These are phyloP conservation scores for Allophyes oxyacanthae DNA, from an alignment of 2,888 invertebrate genomes.

Conservation along the genomic window DNA sequence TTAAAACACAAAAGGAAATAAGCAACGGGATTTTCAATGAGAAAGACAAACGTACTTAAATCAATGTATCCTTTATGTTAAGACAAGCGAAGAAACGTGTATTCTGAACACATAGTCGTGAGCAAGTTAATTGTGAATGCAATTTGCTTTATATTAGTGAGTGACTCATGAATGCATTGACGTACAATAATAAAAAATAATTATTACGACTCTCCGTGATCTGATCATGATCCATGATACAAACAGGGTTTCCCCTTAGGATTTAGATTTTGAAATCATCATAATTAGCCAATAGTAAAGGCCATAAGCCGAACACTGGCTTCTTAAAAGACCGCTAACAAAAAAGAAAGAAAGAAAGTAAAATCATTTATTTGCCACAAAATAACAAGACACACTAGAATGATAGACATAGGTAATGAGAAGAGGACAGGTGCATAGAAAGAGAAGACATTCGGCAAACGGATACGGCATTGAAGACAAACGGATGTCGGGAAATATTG, in stretches of 20 bases:
- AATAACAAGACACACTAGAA: no score
- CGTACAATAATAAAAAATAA: conserved; percentile 4
- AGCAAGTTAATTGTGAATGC: conserved; percentile 14
- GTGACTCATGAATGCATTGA: conserved; percentile 14
- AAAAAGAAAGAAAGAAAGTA: no score
- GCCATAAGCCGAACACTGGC: no score
- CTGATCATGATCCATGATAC: neutral
- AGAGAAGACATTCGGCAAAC: no score
- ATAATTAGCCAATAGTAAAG: no score
- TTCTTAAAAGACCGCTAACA: no score
- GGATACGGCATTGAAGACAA: no score
- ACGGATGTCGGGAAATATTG: no score
- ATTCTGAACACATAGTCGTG: conserved; percentile 8
- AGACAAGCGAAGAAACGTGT: conserved; percentile 4
- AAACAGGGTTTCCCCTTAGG: conserved; percentile 4
- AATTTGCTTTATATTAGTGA: conserved; percentile 26
- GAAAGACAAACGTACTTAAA: conserved; percentile 5
- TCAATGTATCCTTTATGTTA: conserved; percentile 3
- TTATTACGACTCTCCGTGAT: conserved; percentile 12
- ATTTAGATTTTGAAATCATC: no score
- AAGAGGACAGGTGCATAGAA: no score
- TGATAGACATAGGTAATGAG: no score
- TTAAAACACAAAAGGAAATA: conserved; percentile 6
- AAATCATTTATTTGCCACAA: no score
- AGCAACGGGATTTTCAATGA: neutral